Percentiles rank a stretch among this genome's conserved stretches.
phyloP scores from a whole-genome alignment of 2,888 invertebrate species.

The Torymus tubicola region DNA sequence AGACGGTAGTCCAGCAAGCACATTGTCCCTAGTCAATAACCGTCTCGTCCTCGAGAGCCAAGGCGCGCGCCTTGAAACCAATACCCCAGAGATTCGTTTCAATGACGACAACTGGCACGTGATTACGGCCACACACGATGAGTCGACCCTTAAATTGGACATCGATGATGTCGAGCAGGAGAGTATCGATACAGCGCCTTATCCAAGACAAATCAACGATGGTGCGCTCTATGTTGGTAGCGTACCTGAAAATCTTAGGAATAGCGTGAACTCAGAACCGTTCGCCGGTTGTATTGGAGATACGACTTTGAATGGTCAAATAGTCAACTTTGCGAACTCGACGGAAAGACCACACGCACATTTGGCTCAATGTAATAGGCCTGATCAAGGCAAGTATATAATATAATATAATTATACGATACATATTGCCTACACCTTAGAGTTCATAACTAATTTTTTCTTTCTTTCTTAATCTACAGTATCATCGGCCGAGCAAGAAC shows the following conservation, averaged over 20 bases:
- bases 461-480: not conserved
- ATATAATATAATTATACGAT: constrained; percentile 44
- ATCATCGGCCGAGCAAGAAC: constrained; percentile 10
- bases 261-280: constrained; percentile 73
- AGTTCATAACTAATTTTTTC: not conserved
- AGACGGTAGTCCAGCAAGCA: constrained; percentile 83
- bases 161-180: constrained; percentile 90
- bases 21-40: constrained; percentile 82
- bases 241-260: constrained; percentile 80
- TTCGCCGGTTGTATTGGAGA: constrained; percentile 96
- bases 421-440: no score
- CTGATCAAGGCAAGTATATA: constrained; percentile 36
- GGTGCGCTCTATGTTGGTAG: constrained; percentile 93
- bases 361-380: constrained; percentile 79
- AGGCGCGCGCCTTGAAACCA: constrained; percentile 82
- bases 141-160: constrained; percentile 83
- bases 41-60: constrained; percentile 83
- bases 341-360: constrained; percentile 80
- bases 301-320: constrained; percentile 89
- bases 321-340: constrained; percentile 86
- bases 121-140: constrained; percentile 88
- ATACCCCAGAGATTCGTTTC: constrained; percentile 78
- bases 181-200: constrained; percentile 80
- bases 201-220: constrained; percentile 81
- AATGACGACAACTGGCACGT: constrained; percentile 97